Conservation (phyloP, 2,888 invertebrate species). For the Therioaphis trifolii region DNA sequence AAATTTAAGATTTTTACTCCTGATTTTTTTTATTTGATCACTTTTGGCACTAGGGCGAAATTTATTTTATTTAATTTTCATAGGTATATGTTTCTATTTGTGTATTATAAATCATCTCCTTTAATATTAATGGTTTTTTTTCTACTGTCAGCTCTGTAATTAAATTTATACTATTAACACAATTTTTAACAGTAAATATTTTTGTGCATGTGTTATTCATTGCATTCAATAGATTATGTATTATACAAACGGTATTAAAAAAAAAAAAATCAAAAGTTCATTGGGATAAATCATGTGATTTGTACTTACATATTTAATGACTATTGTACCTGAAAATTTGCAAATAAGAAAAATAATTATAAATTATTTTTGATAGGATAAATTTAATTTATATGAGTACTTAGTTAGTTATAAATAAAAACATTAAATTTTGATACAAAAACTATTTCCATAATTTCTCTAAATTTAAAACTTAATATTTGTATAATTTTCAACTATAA, state of each 20-base stretch:
- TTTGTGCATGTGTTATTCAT: neutral
- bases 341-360: neutral
- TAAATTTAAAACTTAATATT: neutral
- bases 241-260: neutral
- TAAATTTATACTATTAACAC: slow-evolving; percentile 21
- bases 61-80: neutral
- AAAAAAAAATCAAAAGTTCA: neutral
- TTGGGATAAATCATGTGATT: neutral
- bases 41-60: too few species aligned
- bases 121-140: neutral
- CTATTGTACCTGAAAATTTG: slow-evolving; percentile 38
- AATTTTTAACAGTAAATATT: slow-evolving; percentile 9
- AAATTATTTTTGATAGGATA: neutral
- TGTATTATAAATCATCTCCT: neutral
- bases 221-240: neutral
- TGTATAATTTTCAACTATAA: neutral
- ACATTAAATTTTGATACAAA: slow-evolving; percentile 21
- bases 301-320: slow-evolving; percentile 9
- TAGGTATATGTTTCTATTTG: neutral
- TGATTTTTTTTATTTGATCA: too few species aligned
- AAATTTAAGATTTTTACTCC: too few species aligned
- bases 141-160: neutral
- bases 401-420: slow-evolving; percentile 4
- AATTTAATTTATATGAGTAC: slow-evolving; percentile 10
- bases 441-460: slow-evolving; percentile 6